phyloP scores from a whole-genome alignment of 2,113 vertebrate species.

The Zosterops hypoxanthus region DNA sequence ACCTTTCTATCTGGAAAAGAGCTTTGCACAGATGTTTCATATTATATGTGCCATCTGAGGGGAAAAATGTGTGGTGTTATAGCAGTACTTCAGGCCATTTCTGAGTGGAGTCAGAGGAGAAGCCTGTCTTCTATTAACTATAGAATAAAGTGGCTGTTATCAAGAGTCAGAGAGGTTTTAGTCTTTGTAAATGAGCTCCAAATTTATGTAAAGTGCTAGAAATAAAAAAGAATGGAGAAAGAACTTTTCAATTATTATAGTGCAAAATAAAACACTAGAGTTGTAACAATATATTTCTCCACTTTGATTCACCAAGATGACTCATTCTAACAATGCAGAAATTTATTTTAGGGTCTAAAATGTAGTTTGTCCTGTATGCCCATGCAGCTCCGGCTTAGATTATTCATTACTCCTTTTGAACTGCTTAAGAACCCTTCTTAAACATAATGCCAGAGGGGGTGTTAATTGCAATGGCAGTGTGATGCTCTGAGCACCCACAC shows the following conservation, averaged over 20 bases:
- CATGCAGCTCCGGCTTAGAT: background rate
- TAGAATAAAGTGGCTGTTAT: background rate
- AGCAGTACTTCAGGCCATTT: background rate
- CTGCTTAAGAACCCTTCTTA: background rate
- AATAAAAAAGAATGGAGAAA: background rate
- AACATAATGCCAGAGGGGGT: background rate
- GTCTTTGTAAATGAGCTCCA: background rate
- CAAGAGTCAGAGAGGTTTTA: background rate
- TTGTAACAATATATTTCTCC: background rate
- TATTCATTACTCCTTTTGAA: background rate
- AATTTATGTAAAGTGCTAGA: background rate
- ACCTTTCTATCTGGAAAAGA: background rate
- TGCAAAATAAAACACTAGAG: background rate
- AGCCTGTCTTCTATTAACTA: background rate
- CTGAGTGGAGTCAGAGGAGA: background rate
- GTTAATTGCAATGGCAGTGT: background rate
- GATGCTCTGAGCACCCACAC: background rate
- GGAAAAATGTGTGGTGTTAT: background rate
- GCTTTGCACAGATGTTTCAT: background rate
- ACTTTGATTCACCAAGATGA: background rate
- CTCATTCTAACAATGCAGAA: background rate
- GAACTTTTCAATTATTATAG: background rate
- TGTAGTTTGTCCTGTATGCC: background rate
- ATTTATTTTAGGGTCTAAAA: background rate
- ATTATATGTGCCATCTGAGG: background rate